Evolutionary conservation across 2,113 vertebrate genomes (phyloP), one percentile per base, ranked within the genome.

Genomic region (Prolemur simus): DNA sequence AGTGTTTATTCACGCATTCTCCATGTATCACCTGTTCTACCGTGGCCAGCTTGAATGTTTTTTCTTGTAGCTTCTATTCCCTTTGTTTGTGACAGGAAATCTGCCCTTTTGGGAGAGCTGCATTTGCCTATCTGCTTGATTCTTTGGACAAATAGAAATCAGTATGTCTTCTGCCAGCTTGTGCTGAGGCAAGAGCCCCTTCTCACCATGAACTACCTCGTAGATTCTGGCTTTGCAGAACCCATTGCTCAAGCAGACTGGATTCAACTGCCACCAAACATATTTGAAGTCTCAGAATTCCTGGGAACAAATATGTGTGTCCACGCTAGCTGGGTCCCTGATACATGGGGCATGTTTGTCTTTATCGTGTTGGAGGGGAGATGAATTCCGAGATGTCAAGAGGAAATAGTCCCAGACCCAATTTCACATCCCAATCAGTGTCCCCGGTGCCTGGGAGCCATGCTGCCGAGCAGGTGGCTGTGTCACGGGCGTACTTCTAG

Each of bases 141-240:
- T 98, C 88, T 94, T 91, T 83, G 77, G 78, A 93, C 87, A 96
- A 95, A 96, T 1, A 78, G 95, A 97, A 94, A 95, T 76, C 89
- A 76, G 90, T 87, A 63, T 82, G 88, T 96, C 87, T 69, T 91
- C 93, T 92, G 89, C 91, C 95, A 94, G 89, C 95, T 97, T 96
- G 77, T 95, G 96, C 94, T 87, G 94, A 97, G 89, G 54, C 90
- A 96, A 95, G 89, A 69, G 93, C 52, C 77, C 83, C 37, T 91
- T 96, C 73, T 98, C 85, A 85, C 94, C 95, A 81, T 94, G 52
- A 97, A 95, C 64, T 29, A 76, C 90, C 94, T 97, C 69, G 6
- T 73, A 91, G 81, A 73, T 80, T 95, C 89, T 97, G 97, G 92
- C 83, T 97, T 91, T 91, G 77, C 85, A 97, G 47, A 86, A 68